phyloP scores from a whole-genome alignment of 2,888 invertebrate genomes.

The Phoenoteleia sp. region DNA sequence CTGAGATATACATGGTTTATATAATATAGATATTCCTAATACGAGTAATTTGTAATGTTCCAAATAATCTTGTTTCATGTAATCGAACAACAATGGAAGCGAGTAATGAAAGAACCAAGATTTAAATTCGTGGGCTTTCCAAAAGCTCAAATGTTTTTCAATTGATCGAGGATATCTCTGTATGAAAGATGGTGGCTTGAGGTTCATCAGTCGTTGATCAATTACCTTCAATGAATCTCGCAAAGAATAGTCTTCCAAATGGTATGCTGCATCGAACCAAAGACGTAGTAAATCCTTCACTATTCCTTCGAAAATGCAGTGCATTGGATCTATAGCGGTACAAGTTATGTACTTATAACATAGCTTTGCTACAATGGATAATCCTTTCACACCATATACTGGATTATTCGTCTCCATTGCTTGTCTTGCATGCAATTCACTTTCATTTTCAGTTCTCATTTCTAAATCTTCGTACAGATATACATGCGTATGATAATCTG shows the following conservation, averaged over 20 bases:
- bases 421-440: constrained; percentile 10
- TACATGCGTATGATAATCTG: background rate
- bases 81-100: constrained; percentile 68
- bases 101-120: constrained; percentile 67
- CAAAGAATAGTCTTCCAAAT: too few species aligned
- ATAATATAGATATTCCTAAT: constrained; percentile 58
- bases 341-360: background rate
- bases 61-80: constrained; percentile 60
- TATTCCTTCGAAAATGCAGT: constrained; percentile 4
- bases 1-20: constrained; percentile 52
- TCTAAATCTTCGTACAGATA: constrained; percentile 38
- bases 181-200: constrained; percentile 59
- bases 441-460: constrained; percentile 34
- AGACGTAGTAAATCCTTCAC: constrained; percentile 11
- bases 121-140: constrained; percentile 73
- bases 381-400: constrained; percentile 51
- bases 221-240: too few species aligned
- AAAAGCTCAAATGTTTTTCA: constrained; percentile 51
- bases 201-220: background rate
- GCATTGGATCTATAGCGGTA: constrained; percentile 2
- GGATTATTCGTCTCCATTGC: constrained; percentile 1
- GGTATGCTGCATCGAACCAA: constrained; percentile 47
- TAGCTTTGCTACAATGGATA: constrained; percentile 13
- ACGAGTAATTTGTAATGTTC: constrained; percentile 55
- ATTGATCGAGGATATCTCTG: constrained; percentile 60